Conservation (phyloP, 2,113 vertebrate species). For the Epinephelus cyanopodus region DNA sequence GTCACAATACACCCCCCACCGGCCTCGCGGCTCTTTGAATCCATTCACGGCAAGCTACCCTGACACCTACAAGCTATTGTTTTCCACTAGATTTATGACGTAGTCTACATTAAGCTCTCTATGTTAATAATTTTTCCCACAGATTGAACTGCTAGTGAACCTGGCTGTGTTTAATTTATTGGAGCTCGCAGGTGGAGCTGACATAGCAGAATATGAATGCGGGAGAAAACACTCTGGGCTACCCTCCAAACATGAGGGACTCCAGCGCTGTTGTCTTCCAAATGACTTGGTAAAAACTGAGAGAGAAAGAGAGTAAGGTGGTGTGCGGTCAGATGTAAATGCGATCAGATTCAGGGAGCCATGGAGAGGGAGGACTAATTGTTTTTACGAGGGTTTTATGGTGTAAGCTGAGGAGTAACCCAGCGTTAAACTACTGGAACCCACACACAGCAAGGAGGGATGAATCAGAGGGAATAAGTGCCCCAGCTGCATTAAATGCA, state of each 20-base stretch:
- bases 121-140: constrained; percentile 63
- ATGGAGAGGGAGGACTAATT: constrained; percentile 40
- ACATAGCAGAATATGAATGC: constrained; percentile 68
- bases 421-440: constrained; percentile 28
- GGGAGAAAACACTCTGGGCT: constrained; percentile 55
- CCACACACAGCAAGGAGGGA: not conserved
- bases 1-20: constrained; percentile 31
- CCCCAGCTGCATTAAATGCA: constrained; percentile 6
- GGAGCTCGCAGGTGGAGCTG: constrained; percentile 66
- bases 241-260: constrained; percentile 40
- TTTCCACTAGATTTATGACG: constrained; percentile 71
- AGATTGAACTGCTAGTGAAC: constrained; percentile 62
- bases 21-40: constrained; percentile 46
- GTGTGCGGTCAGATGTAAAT: constrained; percentile 24
- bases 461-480: constrained; percentile 10
- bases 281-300: constrained; percentile 43
- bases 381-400: constrained; percentile 56
- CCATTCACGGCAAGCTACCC: constrained; percentile 39
- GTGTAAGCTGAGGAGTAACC: constrained; percentile 32
- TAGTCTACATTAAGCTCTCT: constrained; percentile 63
- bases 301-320: not conserved
- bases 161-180: constrained; percentile 65
- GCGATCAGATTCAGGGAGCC: constrained; percentile 10
- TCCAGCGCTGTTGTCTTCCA: constrained; percentile 19
- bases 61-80: constrained; percentile 71